These are phyloP conservation scores for Melieria crassipennis DNA, from an alignment of 2,888 invertebrate species.

Conservation along the genomic window DNA sequence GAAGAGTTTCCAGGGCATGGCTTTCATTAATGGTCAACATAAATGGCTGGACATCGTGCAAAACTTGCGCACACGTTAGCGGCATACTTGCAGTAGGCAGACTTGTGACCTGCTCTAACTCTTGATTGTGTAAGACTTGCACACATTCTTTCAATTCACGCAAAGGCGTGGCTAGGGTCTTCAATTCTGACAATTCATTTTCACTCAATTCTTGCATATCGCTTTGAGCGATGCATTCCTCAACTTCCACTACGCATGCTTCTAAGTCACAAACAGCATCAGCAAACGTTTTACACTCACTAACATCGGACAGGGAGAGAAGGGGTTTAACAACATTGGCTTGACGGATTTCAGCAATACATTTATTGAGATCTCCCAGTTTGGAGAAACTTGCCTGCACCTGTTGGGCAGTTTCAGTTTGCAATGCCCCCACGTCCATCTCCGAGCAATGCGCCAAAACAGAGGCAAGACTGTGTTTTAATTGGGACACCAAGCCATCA, in stretches of 20 bases:
- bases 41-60: constrained; percentile 49
- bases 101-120: constrained; percentile 47
- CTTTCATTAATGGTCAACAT: constrained; percentile 51
- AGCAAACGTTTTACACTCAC: constrained; percentile 57
- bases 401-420: constrained; percentile 46
- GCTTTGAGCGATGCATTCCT: constrained; percentile 51
- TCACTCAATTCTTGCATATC: constrained; percentile 47
- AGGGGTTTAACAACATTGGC: constrained; percentile 56
- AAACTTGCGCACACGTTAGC: constrained; percentile 38
- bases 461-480: constrained; percentile 56
- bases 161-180: constrained; percentile 54
- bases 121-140: constrained; percentile 49
- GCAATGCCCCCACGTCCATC: constrained; percentile 49
- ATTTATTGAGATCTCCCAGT: constrained; percentile 63
- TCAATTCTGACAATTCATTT: constrained; percentile 48
- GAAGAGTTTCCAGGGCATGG: constrained; percentile 50
- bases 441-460: constrained; percentile 57
- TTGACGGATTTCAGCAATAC: constrained; percentile 63
- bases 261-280: constrained; percentile 58
- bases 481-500: constrained; percentile 50
- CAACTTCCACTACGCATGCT: constrained; percentile 57
- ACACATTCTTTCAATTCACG: constrained; percentile 55
- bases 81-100: constrained; percentile 39
- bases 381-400: constrained; percentile 58
- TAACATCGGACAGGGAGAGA: constrained; percentile 56